These are phyloP conservation scores for Lathamus discolor DNA, from an alignment of 2,113 vertebrate species.

Conservation along the genomic window DNA sequence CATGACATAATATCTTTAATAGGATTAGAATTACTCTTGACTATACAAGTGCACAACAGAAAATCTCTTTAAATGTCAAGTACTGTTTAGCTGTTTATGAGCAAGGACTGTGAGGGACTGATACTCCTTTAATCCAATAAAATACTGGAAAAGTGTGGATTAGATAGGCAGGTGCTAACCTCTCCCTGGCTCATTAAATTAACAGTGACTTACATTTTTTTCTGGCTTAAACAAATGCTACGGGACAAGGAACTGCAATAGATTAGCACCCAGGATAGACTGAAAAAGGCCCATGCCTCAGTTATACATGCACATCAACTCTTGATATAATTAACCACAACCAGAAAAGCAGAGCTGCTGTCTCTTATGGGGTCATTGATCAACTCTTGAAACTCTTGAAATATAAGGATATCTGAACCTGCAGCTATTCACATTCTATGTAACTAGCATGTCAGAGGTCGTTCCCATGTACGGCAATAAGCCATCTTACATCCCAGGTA, in stretches of 20 bases:
- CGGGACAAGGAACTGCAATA: not conserved
- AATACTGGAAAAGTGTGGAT: not conserved
- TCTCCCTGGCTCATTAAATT: not conserved
- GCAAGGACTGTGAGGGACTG: not conserved
- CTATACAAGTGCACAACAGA: constrained; percentile 78
- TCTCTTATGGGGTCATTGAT: not conserved
- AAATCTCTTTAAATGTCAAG: constrained; percentile 77
- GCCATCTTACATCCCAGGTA: not conserved
- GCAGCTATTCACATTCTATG: not conserved
- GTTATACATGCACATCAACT: not conserved
- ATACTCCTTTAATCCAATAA: not conserved
- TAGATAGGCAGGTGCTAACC: not conserved
- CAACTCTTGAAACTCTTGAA: not conserved
- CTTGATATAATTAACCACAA: not conserved
- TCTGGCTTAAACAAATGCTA: not conserved
- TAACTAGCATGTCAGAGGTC: not conserved
- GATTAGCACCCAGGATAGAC: not conserved
- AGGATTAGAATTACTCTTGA: constrained; percentile 83
- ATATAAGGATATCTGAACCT: not conserved
- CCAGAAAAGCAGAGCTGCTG: not conserved
- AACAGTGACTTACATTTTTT: not conserved
- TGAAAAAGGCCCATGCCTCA: not conserved
- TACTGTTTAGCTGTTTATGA: constrained; percentile 48
- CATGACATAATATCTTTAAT: constrained; percentile 80
- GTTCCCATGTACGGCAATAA: not conserved